Percentiles rank a stretch among this genome's conserved stretches.
phyloP scores from a whole-genome alignment of 2,888 invertebrate genomes.

The Coronaproctus castanopsis region DNA sequence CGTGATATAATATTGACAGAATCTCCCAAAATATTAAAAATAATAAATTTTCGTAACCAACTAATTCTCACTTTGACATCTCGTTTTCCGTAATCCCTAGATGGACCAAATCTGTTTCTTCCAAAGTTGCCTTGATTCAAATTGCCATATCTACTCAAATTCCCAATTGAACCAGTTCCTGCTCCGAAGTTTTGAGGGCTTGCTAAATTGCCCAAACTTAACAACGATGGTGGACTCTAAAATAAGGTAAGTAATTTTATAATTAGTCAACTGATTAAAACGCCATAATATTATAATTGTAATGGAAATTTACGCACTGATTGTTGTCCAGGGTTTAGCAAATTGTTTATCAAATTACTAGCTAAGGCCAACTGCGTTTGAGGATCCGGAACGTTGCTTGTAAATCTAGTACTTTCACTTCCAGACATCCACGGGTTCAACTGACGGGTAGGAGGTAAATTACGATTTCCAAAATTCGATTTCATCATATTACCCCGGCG shows the following conservation, averaged over 20 bases:
- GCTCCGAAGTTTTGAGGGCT: background rate
- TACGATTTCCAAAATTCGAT: too few species aligned
- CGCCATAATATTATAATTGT: background rate
- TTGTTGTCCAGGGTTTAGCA: conserved; percentile 1
- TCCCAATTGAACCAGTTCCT: background rate
- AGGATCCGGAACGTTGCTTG: background rate
- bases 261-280: background rate
- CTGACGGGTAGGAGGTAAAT: too few species aligned
- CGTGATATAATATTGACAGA: too few species aligned
- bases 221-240: background rate
- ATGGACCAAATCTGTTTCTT: background rate
- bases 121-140: background rate
- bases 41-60: too few species aligned
- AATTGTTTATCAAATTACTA: conserved; percentile 10
- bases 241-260: background rate
- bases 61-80: background rate
- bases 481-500: too few species aligned
- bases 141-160: background rate
- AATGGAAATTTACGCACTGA: background rate
- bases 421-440: conserved; percentile 8
- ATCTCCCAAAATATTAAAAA: too few species aligned
- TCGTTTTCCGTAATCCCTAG: background rate
- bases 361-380: conserved; percentile 11
- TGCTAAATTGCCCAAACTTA: background rate
- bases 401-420: background rate